Evolutionary conservation across 2,797 vertebrate species (phyloP).

Genomic region (Coccyzus lansbergi): DNA sequence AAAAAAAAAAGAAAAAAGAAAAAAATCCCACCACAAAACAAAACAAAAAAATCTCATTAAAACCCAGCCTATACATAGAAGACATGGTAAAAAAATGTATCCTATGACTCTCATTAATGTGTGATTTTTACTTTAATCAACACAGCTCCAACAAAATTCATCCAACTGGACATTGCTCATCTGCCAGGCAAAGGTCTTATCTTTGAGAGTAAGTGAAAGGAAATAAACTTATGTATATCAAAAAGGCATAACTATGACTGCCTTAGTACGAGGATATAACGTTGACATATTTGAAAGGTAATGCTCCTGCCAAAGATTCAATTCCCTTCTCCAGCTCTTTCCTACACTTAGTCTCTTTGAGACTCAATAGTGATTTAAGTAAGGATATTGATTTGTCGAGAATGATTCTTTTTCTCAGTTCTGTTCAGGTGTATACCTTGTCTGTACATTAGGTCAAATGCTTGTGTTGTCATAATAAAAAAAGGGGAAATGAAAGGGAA

Average conservation of each 20-base stretch:
- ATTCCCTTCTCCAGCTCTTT: not conserved
- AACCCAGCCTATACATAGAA: not conserved
- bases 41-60: not conserved
- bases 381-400: not conserved
- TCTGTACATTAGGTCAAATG: not conserved
- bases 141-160: not conserved
- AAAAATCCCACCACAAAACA: not conserved
- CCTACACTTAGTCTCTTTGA: not conserved
- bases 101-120: not conserved
- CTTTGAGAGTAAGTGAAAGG: not conserved
- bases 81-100: not conserved
- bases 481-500: not conserved
- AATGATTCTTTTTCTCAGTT: not conserved
- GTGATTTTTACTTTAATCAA: not conserved
- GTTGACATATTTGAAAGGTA: not conserved
- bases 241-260: not conserved
- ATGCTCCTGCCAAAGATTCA: not conserved
- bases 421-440: not conserved
- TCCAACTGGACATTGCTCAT: not conserved
- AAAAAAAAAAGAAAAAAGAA: not conserved
- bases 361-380: not conserved
- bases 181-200: not conserved
- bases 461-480: not conserved
- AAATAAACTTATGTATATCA: not conserved
- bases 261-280: not conserved